phyloP scores from a whole-genome alignment of 1,140 invertebrate genomes.

The Campoletis sonorensis region DNA sequence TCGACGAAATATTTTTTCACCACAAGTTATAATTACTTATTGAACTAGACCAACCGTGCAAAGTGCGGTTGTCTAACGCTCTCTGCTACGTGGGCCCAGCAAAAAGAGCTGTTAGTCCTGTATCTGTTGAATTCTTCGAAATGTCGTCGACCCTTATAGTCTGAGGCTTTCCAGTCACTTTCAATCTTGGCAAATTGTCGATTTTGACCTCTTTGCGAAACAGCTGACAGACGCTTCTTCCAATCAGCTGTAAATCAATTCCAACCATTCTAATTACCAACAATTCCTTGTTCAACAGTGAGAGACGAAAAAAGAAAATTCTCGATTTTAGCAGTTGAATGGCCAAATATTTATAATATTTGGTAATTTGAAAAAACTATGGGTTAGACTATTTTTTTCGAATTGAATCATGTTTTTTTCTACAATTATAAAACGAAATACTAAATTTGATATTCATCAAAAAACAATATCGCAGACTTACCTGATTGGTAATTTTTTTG shows the following conservation, averaged over 20 bases:
- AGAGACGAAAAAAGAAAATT: neutral
- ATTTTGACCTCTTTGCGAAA: conserved; percentile 92
- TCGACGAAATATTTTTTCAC: conserved; percentile 52
- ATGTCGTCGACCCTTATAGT: conserved; percentile 73
- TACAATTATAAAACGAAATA: too few relatives aligned
- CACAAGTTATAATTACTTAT: conserved; percentile 68
- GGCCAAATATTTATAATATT: too few relatives aligned
- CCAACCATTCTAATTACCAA: conserved; percentile 12
- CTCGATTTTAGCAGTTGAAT: too few relatives aligned
- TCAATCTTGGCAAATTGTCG: conserved; percentile 84
- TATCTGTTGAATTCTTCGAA: conserved; percentile 72
- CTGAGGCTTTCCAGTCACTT: conserved; percentile 77
- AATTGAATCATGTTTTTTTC: too few relatives aligned
- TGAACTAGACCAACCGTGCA: conserved; percentile 64
- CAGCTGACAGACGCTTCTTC: conserved; percentile 87
- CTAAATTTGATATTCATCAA: neutral
- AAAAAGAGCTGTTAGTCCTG: conserved; percentile 76
- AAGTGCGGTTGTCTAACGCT: conserved; percentile 53
- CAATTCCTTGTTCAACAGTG: neutral
- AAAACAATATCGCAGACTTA: conserved; percentile 71
- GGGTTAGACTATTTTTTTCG: too few relatives aligned
- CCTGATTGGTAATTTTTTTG: conserved; percentile 90
- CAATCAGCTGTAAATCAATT: conserved; percentile 81
- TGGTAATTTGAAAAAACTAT: too few relatives aligned
- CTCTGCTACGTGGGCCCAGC: conserved; percentile 74